Base-by-base conservation (phyloP, 2,888 invertebrate species). In the Cenopis cana region DNA sequence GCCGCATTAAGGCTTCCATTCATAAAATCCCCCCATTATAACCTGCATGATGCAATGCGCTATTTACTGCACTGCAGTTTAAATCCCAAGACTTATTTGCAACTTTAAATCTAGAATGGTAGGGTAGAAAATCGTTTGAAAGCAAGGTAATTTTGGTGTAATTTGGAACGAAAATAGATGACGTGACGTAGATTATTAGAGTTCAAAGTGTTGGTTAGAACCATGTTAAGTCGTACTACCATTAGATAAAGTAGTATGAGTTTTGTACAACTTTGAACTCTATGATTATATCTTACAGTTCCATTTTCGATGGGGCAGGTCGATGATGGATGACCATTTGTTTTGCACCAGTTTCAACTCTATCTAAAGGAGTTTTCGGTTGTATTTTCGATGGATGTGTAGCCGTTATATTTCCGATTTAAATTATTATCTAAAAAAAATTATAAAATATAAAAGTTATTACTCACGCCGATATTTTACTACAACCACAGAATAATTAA, bases 41-140 rank as follows among this genome's bases (percentile, higher is more conserved):
- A 36, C 41, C 24, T n/a, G 54, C 59, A 55, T 73, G 74, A 74
- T 74, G 74, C 74, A 74, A 41, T 74, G 74, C 74, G 73, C 56
- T 69, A 68, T 20, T 41, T 66, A 60, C 68, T 69, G 74, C 74
- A 74, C 50, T 74, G 71, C 72, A 69, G 72, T 50, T 57, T 24
- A 46, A 49, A 68, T 24, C 38, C 36, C 36, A n/a, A 69, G 66
- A 50, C 50, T 24, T n/a, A 52, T 55, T 49, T 59, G 41, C 52
- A 38, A 64, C 52, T 64, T 54, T 20, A 54, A 54, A 38, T n/a
- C 2, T 20, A 38, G 4, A 0, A 12, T 0, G 18, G 41, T 36
- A 54, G 38, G 38, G 64, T 64, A 38, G 6, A 64, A 14, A 54
- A 38, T 64, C 52, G 54, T 38, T 64, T 24, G 54, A 2, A 5